phyloP scores from a whole-genome alignment of 2,888 invertebrate species.

The Pimpla rufipes region DNA sequence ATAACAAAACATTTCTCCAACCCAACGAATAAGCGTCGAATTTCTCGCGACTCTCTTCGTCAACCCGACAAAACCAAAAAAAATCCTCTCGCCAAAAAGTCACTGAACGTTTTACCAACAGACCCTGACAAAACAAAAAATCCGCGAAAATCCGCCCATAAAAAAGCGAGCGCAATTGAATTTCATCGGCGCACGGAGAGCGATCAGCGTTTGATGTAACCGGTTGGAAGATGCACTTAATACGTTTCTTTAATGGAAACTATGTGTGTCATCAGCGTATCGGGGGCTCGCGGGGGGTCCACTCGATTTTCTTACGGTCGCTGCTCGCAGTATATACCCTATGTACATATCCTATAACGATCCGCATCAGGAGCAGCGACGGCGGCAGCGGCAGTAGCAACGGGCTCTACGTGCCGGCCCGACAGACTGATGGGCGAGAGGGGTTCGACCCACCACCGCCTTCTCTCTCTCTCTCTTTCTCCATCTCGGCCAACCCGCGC shows the following conservation, averaged over 20 bases:
- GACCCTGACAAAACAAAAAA: background rate
- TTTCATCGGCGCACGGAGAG: background rate
- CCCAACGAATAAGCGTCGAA: too few species aligned
- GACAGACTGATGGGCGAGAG: constrained; percentile 49
- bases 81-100: too few species aligned
- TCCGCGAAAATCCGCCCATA: background rate
- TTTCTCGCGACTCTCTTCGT: too few species aligned
- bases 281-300: constrained; percentile 15
- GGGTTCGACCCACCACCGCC: constrained; percentile 41
- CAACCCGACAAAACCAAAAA: too few species aligned
- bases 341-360: constrained; percentile 23
- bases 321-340: constrained; percentile 26
- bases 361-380: constrained; percentile 11
- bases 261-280: constrained; percentile 42
- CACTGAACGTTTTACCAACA: background rate
- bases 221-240: constrained; percentile 10
- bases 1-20: too few species aligned
- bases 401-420: constrained; percentile 30
- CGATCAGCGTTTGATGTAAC: background rate
- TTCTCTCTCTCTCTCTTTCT: constrained; percentile 19
- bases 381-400: constrained; percentile 11
- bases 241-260: constrained; percentile 30
- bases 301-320: constrained; percentile 48
- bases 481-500: background rate
- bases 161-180: background rate